A percentile compares a stretch with the other conserved stretches of the same genome.
These are phyloP conservation scores for Leptinotarsa tumamoca DNA, from an alignment of 2,888 invertebrate genomes.

Conservation along the genomic window DNA sequence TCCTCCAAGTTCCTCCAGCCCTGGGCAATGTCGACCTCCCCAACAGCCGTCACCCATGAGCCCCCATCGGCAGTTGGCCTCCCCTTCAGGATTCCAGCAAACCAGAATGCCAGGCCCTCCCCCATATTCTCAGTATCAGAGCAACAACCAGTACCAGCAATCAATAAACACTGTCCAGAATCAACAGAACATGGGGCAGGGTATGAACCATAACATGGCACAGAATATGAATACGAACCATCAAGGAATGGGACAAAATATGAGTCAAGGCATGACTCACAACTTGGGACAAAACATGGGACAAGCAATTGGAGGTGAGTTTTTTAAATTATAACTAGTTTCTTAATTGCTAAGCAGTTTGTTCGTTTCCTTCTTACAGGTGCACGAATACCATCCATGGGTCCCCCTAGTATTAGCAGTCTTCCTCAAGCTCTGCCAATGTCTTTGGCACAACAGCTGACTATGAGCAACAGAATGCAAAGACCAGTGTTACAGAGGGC, in stretches of 20 bases:
- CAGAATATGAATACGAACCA: conserved; percentile 19
- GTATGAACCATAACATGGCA: conserved; percentile 25
- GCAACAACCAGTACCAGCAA: conserved; percentile 48
- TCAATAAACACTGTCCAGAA: conserved; percentile 55
- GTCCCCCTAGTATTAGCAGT: conserved; percentile 50
- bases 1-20: conserved; percentile 55
- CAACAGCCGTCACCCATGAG: conserved; percentile 60
- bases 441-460: conserved; percentile 61
- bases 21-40: conserved; percentile 63
- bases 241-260: conserved; percentile 19
- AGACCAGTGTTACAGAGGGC: conserved; percentile 52
- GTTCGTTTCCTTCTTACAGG: conserved; percentile 24
- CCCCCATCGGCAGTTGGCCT: conserved; percentile 54
- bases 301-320: conserved; percentile 41
- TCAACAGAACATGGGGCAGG: conserved; percentile 35
- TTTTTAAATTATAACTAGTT: not conserved
- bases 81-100: conserved; percentile 47
- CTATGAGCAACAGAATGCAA: conserved; percentile 50
- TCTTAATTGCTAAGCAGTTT: not conserved
- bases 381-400: conserved; percentile 50
- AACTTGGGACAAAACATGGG: conserved; percentile 42
- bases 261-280: conserved; percentile 56
- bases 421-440: conserved; percentile 54
- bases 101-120: conserved; percentile 46
- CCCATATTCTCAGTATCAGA: conserved; percentile 46